Evolutionary conservation across 2,113 vertebrate genomes (phyloP).

Genomic region (Falcunculus frontatus): DNA sequence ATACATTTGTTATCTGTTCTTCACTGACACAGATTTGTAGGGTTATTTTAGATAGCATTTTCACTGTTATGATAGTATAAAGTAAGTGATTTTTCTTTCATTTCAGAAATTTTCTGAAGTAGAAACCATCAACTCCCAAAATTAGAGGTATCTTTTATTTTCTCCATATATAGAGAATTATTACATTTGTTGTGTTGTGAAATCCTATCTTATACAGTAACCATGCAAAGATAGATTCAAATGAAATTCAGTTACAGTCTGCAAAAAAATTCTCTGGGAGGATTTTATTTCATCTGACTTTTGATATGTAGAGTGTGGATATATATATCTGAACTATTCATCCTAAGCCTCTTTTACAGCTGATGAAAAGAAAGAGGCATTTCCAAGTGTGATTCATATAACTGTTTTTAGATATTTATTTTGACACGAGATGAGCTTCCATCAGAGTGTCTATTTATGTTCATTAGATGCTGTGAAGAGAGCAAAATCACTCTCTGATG

Average conservation of each 20-base stretch:
- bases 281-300: neutral
- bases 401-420: neutral
- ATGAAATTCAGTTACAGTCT: neutral
- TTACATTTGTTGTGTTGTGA: neutral
- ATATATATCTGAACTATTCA: neutral
- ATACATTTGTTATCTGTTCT: neutral
- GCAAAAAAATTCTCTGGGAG: neutral
- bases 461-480: neutral
- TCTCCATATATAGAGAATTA: neutral
- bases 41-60: neutral
- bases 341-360: neutral
- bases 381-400: neutral
- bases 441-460: neutral
- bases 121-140: neutral
- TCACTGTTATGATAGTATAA: neutral
- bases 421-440: neutral
- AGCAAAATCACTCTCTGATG: neutral
- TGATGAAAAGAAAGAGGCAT: neutral
- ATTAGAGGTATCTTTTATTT: neutral
- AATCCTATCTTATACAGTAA: neutral
- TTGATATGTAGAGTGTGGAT: neutral
- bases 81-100: neutral
- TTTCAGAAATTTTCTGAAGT: neutral
- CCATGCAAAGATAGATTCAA: neutral
- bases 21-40: neutral